Evolutionary conservation across 2,113 vertebrate species (phyloP).

Genomic region (Hystrix brachyura): DNA sequence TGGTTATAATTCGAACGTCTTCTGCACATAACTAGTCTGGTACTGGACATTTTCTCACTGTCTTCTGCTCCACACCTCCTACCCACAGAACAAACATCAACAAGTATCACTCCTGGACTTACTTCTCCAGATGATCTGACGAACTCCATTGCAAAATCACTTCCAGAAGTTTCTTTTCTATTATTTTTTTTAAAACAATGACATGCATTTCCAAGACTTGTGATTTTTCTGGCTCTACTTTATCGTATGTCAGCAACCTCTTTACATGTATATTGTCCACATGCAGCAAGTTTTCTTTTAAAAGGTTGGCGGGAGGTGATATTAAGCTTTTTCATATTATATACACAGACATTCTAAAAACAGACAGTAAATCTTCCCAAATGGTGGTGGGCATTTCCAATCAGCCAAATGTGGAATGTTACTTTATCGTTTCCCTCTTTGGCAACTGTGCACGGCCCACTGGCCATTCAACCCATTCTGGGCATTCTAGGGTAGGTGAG

Average conservation of each 20-base stretch:
- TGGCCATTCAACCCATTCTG: neutral
- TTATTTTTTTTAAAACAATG: neutral
- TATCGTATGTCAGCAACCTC: slow-evolving; percentile 61
- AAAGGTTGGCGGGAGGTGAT: neutral
- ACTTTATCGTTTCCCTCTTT: neutral
- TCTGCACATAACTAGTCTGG: neutral
- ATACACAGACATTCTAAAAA: slow-evolving; percentile 64
- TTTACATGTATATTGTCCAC: slow-evolving; percentile 44
- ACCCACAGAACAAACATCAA: neutral
- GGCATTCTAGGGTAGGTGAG: neutral
- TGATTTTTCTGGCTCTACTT: slow-evolving; percentile 46
- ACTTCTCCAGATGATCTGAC: neutral
- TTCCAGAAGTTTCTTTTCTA: slow-evolving; percentile 55
- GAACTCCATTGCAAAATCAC: slow-evolving; percentile 41
- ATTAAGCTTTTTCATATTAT: slow-evolving; percentile 79
- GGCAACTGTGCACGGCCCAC: neutral
- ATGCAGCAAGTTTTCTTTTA: neutral
- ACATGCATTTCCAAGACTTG: neutral
- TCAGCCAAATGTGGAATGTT: neutral
- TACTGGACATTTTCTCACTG: neutral
- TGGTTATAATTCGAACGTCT: neutral
- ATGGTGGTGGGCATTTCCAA: neutral
- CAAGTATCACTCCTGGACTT: neutral
- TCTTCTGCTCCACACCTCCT: neutral
- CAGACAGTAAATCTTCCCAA: slow-evolving; percentile 54